Evolutionary conservation across 2,888 invertebrate species (phyloP).

Genomic region (Drosophila mayaguana): DNA sequence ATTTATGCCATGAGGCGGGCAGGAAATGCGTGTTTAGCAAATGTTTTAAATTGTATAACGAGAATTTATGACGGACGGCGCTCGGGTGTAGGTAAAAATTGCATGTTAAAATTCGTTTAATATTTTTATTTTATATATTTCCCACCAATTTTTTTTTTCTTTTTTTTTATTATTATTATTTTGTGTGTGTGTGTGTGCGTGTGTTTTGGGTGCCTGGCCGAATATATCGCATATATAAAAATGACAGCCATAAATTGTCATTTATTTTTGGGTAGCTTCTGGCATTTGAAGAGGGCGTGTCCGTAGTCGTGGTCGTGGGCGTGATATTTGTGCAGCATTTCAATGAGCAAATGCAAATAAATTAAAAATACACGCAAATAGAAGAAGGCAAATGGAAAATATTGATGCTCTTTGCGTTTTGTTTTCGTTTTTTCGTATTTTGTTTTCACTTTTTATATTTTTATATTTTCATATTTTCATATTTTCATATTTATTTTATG

Average conservation of each 20-base stretch:
- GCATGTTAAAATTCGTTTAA: constrained; percentile 79
- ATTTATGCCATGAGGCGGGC: constrained; percentile 68
- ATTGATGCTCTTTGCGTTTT: constrained; percentile 67
- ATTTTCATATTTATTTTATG: constrained; percentile 42
- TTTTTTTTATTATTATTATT: constrained; percentile 7
- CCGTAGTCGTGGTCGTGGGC: constrained; percentile 27
- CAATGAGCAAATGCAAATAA: constrained; percentile 78
- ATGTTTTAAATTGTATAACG: constrained; percentile 81
- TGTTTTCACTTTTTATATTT: constrained; percentile 11
- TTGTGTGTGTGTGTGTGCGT: not conserved
- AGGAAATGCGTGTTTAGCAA: constrained; percentile 81
- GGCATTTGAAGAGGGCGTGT: constrained; percentile 52
- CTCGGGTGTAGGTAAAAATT: constrained; percentile 65
- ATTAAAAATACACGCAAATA: constrained; percentile 73
- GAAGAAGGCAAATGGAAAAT: constrained; percentile 59
- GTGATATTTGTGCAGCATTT: constrained; percentile 74
- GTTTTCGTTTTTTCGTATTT: constrained; percentile 13
- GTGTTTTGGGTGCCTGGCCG: constrained; percentile 31
- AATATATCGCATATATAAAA: constrained; percentile 47
- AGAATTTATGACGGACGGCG: constrained; percentile 73
- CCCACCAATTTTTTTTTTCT: constrained; percentile 16
- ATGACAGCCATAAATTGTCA: constrained; percentile 73
- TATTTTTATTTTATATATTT: constrained; percentile 55
- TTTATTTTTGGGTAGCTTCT: constrained; percentile 66
- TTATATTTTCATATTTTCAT: constrained; percentile 10